Conservation (phyloP, 1,140 invertebrate species). For the Aethina tumida region DNA sequence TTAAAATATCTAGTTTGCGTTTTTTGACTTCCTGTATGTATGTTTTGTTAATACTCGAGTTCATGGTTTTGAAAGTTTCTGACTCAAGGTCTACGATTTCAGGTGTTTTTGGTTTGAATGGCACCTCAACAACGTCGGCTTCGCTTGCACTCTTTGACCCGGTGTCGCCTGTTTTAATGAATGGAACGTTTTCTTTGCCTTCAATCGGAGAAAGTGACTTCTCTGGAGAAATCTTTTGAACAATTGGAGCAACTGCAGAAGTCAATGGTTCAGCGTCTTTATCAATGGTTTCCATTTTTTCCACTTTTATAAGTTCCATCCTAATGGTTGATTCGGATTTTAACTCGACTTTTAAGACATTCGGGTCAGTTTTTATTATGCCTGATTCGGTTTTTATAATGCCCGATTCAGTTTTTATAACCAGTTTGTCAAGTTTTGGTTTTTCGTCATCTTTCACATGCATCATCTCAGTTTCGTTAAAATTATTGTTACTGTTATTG, state of each 20-base stretch:
- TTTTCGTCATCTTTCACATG: constrained; percentile 6
- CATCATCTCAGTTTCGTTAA: constrained; percentile 4
- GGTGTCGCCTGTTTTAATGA: constrained; percentile 13
- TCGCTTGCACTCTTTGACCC: constrained; percentile 8
- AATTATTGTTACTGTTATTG: constrained; percentile 10
- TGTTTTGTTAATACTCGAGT: too few relatives aligned
- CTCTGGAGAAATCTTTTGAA: constrained; percentile 25
- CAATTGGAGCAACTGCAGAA: constrained; percentile 16
- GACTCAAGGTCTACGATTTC: constrained; percentile 54
- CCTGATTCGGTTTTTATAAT: constrained; percentile 8
- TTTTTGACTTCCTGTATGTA: constrained; percentile 44
- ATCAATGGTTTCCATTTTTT: constrained; percentile 14
- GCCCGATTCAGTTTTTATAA: constrained; percentile 8
- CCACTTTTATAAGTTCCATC: constrained; percentile 11
- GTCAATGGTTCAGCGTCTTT: constrained; percentile 19
- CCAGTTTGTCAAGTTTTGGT: constrained; percentile 7
- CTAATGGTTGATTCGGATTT: constrained; percentile 12
- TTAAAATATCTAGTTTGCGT: constrained; percentile 60
- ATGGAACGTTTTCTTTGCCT: constrained; percentile 47
- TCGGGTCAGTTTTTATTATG: neutral
- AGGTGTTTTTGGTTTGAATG: constrained; percentile 45
- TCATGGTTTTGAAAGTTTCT: constrained; percentile 15
- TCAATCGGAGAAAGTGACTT: constrained; percentile 38
- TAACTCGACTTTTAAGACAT: constrained; percentile 9
- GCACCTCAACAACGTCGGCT: constrained; percentile 32